These are phyloP conservation scores for Orthosia gracilis DNA, from an alignment of 2,888 invertebrate species.

Conservation along the genomic window DNA sequence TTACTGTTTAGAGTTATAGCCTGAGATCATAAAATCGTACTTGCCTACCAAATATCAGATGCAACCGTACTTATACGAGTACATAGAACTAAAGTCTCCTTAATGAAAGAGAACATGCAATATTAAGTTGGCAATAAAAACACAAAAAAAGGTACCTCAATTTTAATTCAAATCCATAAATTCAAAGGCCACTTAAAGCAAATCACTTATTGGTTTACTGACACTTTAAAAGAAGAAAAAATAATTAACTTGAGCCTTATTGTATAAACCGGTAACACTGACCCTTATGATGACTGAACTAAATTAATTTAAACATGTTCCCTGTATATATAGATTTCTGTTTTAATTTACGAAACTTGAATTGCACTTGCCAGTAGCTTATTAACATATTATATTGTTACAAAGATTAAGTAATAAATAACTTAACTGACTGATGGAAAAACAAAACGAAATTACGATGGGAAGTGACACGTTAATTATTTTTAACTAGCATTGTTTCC, in stretches of 20 bases:
- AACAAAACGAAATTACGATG: neutral
- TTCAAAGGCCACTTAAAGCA: neutral
- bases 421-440: neutral
- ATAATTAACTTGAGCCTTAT: rapidly evolving
- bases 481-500: neutral
- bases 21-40: neutral
- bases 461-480: neutral
- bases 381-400: neutral
- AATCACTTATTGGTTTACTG: neutral
- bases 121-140: neutral
- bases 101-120: neutral
- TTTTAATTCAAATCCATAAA: conserved; percentile 12
- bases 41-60: neutral
- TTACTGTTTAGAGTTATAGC: too few species aligned
- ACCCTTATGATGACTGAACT: neutral
- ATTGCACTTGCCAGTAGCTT: neutral
- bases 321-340: neutral
- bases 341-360: neutral
- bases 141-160: neutral
- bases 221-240: neutral
- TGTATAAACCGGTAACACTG: neutral
- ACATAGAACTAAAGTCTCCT: too few species aligned
- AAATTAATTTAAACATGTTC: neutral
- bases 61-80: neutral
- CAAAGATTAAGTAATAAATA: neutral